Evolutionary conservation across 2,888 invertebrate genomes (phyloP).

Genomic region (Orchesella flavescens): DNA sequence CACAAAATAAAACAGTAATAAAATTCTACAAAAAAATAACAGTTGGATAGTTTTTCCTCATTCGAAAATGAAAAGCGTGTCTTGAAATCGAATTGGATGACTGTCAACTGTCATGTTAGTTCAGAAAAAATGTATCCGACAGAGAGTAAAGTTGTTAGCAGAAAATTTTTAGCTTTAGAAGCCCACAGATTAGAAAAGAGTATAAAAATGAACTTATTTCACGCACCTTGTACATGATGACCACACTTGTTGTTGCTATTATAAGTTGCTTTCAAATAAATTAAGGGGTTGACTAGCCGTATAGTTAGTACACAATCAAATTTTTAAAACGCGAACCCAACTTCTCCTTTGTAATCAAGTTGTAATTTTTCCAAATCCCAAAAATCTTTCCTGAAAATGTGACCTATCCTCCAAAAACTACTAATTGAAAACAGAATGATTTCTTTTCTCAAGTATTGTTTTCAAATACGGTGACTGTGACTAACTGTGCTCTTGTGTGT

Average conservation of each 20-base stretch:
- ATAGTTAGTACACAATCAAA: neutral
- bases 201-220: neutral
- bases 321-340: neutral
- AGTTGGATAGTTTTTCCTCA: no score
- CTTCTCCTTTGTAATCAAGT: neutral
- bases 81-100: no score
- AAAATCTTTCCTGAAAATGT: neutral
- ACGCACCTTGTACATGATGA: slow-evolving; percentile 55
- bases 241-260: neutral
- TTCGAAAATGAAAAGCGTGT: no score
- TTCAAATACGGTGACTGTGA: neutral
- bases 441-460: neutral
- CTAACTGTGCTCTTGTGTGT: neutral
- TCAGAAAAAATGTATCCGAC: no score
- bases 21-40: no score
- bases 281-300: slow-evolving; percentile 8
- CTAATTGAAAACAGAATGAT: no score
- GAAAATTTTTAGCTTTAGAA: no score
- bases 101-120: no score
- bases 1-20: no score
- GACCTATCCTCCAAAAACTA: no score
- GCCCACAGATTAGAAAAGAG: no score
- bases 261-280: neutral
- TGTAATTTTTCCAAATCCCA: neutral
- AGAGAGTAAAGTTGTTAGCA: no score